Base-by-base conservation (phyloP, 2,113 vertebrate species). In the Ictalurus punctatus region DNA sequence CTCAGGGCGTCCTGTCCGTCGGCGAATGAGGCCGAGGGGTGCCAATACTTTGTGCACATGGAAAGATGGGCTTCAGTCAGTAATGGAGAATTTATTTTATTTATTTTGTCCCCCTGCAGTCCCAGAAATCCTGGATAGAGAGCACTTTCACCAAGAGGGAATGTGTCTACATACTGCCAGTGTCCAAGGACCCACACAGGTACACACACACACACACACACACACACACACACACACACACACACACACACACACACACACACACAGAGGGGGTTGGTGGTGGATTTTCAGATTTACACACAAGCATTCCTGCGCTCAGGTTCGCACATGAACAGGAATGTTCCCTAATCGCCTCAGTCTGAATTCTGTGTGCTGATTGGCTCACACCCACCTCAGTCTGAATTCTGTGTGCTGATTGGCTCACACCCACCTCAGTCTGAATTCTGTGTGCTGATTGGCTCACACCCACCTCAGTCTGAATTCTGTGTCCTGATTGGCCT, bases 71-170 rank as follows among this genome's bases (percentile, higher is more conserved):
- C 30, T 37, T 71, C 17, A 40, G 2, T 74, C 17, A 74, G 71
- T 40, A 37, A 74, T 74, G 34, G 17, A 74, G 71, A 23, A 40
- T 48, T 6, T 30, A 8, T 56, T 63, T 21, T 1, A 27, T 37
- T 86, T 17, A 84, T 91, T 88, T 23, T 92, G n/a, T 44, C 89
- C 85, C 90, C 81, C 86, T 95, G 78, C 95, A 99, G 98, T 99
- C 98, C 97, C 98, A 99, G 97, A 99, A 98, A 98, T 97, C 98
- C 96, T 99, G 98, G 98, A 99, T 99, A 98, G 98, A 99, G 97
- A 98, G 96, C 94, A 98, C 97, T 96, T 99, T 99, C 96, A 98
- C 96, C 92, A 99, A 97, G 97, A 97, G 98, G 96, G 98, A 99
- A 97, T 99, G 98, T 96, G 97, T 98, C 79, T 99, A 99, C 93